Base-by-base conservation (phyloP, 2,888 invertebrate species). In the Drosophila setosimentum region DNA sequence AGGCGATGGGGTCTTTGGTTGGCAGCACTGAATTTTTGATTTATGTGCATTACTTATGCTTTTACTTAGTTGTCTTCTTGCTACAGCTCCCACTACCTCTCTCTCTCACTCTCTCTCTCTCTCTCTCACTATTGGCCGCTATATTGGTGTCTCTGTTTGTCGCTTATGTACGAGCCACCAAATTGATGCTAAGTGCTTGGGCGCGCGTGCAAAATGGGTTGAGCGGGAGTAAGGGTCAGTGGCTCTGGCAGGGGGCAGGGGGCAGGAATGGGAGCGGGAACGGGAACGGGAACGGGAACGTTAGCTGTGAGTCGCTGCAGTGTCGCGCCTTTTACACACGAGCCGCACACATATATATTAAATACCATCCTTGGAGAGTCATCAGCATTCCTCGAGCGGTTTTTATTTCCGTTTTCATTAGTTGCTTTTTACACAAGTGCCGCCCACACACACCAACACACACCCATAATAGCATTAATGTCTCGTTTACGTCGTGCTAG, bases 1-100 rank as follows among this genome's bases (percentile, higher is more conserved):
- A 33, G 35, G 54, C 29, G n/a, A 29, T 21, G 40, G 57, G n/a
- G 30, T 79, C 69, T 61, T 62, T 69, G 71, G 73, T 70, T 77
- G 78, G 80, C 76, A 84, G 86, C 87, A 90, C 83, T 90, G 91
- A 90, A 92, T 92, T 92, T 91, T 92, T 91, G 91, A 92, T 92
- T 92, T 92, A 92, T 91, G 90, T 90, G 81, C 84, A 82, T 90
- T 87, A 90, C 83, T 91, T 91, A 91, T 90, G 91, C 91, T 90
- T 91, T 91, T 82, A 87, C 83, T 82, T 91, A 84, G 82, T 81
- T 86, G 87, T 86, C 80, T 65, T 86, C 80, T 65, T 83, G 76
- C 69, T 33, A 21, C 58, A 65, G 59, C 64, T 29, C 42, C 7
- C 35, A 18, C 18, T 27, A 53, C 32, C 33, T 32, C 33, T n/a